Evolutionary conservation across 2,888 invertebrate genomes (phyloP).

Genomic region (Lepetodrilus schrolli): DNA sequence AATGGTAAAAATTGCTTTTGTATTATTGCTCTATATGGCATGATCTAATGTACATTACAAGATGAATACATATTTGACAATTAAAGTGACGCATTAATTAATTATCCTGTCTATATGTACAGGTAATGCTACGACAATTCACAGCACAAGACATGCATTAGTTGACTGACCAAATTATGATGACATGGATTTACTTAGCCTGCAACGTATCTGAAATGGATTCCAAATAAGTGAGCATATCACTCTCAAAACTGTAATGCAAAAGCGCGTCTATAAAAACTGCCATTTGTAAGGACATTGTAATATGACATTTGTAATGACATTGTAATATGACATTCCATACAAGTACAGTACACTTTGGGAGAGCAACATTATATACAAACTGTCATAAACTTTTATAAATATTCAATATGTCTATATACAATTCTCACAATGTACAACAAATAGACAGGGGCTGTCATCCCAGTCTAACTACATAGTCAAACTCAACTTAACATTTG

Average conservation of each 20-base stretch:
- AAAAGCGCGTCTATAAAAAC: neutral
- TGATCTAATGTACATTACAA: neutral
- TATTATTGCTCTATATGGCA: too few relatives aligned
- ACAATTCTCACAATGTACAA: slow-evolving; percentile 20
- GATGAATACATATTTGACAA: neutral
- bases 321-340: too few relatives aligned
- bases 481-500: too few relatives aligned
- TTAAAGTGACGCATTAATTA: neutral
- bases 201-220: neutral
- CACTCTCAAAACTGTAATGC: neutral
- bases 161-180: too few relatives aligned
- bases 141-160: too few relatives aligned
- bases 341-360: too few relatives aligned
- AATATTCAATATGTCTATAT: slow-evolving; percentile 14
- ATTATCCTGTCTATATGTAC: neutral
- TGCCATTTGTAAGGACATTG: neutral
- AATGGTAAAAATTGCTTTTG: too few relatives aligned
- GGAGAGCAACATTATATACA: slow-evolving; percentile 14
- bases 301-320: too few relatives aligned
- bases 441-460: too few relatives aligned
- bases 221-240: slow-evolving; percentile 10
- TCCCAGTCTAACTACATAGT: too few relatives aligned
- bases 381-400: neutral
- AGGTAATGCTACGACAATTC: too few relatives aligned
- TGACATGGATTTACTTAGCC: neutral